phyloP scores from a whole-genome alignment of 2,797 vertebrate species.

The Ispidina lecontei region DNA sequence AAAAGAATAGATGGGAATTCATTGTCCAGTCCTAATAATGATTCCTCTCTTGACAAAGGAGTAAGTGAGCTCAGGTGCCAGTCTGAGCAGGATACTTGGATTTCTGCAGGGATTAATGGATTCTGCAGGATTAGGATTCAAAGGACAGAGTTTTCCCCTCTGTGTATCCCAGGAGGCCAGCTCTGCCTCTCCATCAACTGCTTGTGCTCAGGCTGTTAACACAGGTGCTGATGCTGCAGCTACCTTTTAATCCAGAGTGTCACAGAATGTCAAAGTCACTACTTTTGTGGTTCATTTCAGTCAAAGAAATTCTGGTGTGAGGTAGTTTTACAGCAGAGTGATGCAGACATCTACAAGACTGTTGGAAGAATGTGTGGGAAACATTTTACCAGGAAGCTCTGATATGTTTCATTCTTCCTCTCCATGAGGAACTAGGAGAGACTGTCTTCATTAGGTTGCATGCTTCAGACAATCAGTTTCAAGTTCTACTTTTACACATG shows the following conservation, averaged over 20 bases:
- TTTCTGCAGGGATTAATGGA: not conserved
- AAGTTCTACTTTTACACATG: not conserved
- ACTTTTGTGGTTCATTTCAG: not conserved
- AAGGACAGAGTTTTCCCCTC: not conserved
- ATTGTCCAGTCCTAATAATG: not conserved
- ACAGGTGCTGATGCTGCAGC: not conserved
- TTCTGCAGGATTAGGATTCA: not conserved
- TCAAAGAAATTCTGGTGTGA: not conserved
- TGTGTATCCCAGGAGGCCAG: not conserved
- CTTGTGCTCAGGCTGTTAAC: not conserved
- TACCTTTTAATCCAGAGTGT: not conserved
- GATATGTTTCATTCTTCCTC: not conserved
- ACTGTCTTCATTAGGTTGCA: not conserved
- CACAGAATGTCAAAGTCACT: not conserved
- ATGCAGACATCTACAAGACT: not conserved
- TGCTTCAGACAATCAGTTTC: not conserved
- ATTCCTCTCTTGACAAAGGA: not conserved
- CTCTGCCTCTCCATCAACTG: not conserved
- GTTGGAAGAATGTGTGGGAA: not conserved
- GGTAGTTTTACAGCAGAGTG: not conserved
- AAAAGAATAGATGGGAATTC: not conserved
- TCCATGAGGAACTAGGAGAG: not conserved
- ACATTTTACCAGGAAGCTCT: not conserved
- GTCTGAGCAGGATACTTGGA: not conserved
- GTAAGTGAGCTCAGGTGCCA: not conserved